Evolutionary conservation across 2,797 vertebrate genomes (phyloP).

Genomic region (Rhodeus uyekii): DNA sequence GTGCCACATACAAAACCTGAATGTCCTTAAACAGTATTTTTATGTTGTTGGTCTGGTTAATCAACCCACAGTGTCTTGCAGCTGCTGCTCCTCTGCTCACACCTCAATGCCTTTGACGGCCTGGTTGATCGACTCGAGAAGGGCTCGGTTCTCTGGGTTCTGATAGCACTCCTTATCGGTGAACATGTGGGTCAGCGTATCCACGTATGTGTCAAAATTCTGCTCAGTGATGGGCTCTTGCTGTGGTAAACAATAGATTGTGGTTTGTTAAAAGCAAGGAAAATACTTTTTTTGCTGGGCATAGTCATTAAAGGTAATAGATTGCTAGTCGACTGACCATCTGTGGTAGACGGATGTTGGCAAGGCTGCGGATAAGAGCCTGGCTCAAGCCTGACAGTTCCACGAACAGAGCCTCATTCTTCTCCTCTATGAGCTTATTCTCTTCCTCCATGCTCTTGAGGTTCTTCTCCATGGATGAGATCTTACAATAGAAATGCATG

Average conservation of each 20-base stretch:
- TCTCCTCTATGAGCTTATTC: constrained; percentile 96
- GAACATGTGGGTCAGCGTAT: constrained; percentile 97
- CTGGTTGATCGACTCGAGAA: constrained; percentile 98
- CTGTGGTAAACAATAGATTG: constrained; percentile 55
- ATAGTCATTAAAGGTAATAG: constrained; percentile 16
- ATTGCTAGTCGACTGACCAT: constrained; percentile 80
- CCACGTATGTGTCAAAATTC: constrained; percentile 95
- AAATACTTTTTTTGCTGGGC: constrained; percentile 15
- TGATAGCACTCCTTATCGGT: constrained; percentile 98
- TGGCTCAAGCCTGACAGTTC: constrained; percentile 97
- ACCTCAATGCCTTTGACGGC: constrained; percentile 98
- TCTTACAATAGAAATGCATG: constrained; percentile 71
- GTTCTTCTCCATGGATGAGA: constrained; percentile 97
- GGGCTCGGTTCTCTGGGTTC: constrained; percentile 95
- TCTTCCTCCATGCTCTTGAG: constrained; percentile 96
- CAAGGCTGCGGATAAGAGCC: constrained; percentile 92
- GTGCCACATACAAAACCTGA: constrained; percentile 58
- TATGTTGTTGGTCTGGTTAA: constrained; percentile 59
- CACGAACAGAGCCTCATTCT: constrained; percentile 93
- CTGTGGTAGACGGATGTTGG: constrained; percentile 95
- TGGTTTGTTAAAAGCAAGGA: not conserved
- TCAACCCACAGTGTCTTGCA: constrained; percentile 56
- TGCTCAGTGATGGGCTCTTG: constrained; percentile 96
- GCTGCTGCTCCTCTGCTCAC: constrained; percentile 66
- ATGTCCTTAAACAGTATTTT: constrained; percentile 62